These are phyloP conservation scores for Drosophila pseudotakahashii DNA, from an alignment of 2,888 invertebrate species.

Conservation along the genomic window DNA sequence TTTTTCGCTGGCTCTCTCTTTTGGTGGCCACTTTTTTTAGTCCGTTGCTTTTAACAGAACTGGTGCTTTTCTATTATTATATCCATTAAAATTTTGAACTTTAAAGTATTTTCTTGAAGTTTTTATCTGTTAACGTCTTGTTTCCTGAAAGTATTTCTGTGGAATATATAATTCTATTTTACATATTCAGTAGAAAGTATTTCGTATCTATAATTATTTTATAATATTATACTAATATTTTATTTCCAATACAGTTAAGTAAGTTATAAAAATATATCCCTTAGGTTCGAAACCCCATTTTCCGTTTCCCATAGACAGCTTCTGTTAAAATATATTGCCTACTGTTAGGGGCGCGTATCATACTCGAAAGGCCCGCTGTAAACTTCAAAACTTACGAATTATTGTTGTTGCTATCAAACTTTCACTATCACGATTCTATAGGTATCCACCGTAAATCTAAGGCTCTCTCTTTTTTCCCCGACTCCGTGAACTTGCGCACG, in stretches of 20 bases:
- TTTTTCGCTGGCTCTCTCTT: background rate
- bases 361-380: constrained; percentile 51
- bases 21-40: constrained; percentile 4
- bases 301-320: constrained; percentile 4
- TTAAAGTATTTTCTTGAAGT: too few relatives aligned
- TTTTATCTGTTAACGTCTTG: too few relatives aligned
- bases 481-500: constrained; percentile 12
- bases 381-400: constrained; percentile 66
- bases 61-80: background rate
- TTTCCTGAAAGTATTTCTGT: too few relatives aligned
- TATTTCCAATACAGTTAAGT: too few relatives aligned
- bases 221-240: too few relatives aligned
- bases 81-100: background rate
- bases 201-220: too few relatives aligned
- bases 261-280: background rate
- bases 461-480: constrained; percentile 12
- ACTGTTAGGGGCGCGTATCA: constrained; percentile 19
- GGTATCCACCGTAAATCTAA: constrained; percentile 29
- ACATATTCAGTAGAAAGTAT: too few relatives aligned
- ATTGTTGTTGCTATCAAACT: constrained; percentile 52
- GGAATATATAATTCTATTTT: too few relatives aligned
- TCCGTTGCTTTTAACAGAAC: constrained; percentile 5
- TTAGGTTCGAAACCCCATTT: background rate
- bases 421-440: constrained; percentile 66
- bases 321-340: constrained; percentile 22